Conservation (phyloP, 2,888 invertebrate genomes). For the Malacosoma neustria region DNA sequence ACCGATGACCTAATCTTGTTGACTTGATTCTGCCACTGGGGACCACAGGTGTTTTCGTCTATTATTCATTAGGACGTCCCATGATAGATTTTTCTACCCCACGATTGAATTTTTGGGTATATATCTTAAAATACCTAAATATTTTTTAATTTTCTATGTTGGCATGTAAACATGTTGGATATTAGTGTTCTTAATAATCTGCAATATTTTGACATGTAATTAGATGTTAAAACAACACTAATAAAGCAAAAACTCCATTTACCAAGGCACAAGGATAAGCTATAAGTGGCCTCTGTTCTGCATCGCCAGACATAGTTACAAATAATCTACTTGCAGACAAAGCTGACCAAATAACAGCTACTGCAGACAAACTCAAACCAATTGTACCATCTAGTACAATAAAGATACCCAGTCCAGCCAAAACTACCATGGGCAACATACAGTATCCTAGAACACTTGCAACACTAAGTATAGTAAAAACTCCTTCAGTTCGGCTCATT, state of each 20-base stretch:
- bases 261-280: constrained; percentile 95
- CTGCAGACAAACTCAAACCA: constrained; percentile 78
- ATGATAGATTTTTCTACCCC: no score
- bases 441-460: constrained; percentile 95
- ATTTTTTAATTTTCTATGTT: no score
- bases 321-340: constrained; percentile 94
- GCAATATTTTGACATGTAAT: no score
- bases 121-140: no score
- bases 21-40: no score
- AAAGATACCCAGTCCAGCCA: constrained; percentile 86
- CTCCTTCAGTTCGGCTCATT: constrained; percentile 81
- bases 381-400: constrained; percentile 82
- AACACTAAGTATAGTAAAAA: constrained; percentile 85
- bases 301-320: constrained; percentile 91
- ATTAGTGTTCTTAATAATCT: no score
- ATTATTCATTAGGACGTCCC: no score
- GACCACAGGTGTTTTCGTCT: no score
- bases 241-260: constrained; percentile 93
- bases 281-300: constrained; percentile 88
- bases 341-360: constrained; percentile 91
- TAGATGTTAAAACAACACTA: constrained; percentile 94
- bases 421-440: constrained; percentile 91
- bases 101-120: no score
- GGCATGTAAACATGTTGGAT: no score
- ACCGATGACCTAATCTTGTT: no score